A percentile compares a stretch with the other conserved stretches of the same genome.
Conservation (phyloP, 2,113 vertebrate genomes). For the Nerophis lumbriciformis region DNA sequence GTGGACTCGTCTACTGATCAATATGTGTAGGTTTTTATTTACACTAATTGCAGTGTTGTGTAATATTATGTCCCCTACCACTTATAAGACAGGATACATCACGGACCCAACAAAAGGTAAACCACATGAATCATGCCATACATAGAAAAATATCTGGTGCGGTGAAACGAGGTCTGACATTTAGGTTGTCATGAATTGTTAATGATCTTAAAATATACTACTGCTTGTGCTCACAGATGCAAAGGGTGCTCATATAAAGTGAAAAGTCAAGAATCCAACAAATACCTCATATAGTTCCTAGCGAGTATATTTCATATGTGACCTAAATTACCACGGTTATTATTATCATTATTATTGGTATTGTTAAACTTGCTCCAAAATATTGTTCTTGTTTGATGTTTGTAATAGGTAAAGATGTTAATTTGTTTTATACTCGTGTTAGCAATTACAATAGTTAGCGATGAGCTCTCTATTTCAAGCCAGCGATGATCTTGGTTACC, state of each 20-base stretch:
- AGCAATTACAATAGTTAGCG: too few relatives aligned
- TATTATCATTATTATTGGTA: too few relatives aligned
- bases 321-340: too few relatives aligned
- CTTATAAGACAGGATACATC: not conserved
- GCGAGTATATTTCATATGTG: too few relatives aligned
- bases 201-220: constrained; percentile 28
- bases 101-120: not conserved
- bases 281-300: too few relatives aligned
- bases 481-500: too few relatives aligned
- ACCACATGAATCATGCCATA: not conserved
- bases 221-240: constrained; percentile 14
- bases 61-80: not conserved
- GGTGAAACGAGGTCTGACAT: constrained; percentile 17
- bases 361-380: too few relatives aligned
- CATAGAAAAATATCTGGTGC: not conserved
- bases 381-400: too few relatives aligned
- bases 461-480: too few relatives aligned
- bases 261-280: too few relatives aligned
- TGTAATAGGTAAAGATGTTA: too few relatives aligned
- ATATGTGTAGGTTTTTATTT: not conserved
- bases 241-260: not conserved
- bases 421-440: too few relatives aligned
- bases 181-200: constrained; percentile 38
- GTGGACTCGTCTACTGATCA: not conserved
- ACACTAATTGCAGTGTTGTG: not conserved